Evolutionary conservation across 2,888 invertebrate species (phyloP), one percentile per base, ranked within the genome.

Genomic region (Octodonta nipae): DNA sequence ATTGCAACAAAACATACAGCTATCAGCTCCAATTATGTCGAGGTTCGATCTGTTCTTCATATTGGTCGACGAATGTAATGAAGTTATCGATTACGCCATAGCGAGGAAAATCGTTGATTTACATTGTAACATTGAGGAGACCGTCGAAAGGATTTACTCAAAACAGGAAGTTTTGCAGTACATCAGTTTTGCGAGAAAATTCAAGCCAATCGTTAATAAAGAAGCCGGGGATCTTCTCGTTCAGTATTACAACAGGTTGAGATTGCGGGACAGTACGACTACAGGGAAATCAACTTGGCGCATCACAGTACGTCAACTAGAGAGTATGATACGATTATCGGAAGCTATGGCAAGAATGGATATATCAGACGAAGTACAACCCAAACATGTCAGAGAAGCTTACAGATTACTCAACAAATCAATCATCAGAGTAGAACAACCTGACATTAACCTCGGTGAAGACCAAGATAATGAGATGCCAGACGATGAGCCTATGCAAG

Each of bases 31-130:
- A 0, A 93, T 98, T 51, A 95, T 99, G 95, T 96, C 96, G 0
- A 75, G 98, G 46, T 98, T 98, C 62, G 98, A 99, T 64, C 66
- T 98, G 10, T 98, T 99, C 67, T 98, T 98, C 64, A 89, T 99
- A 44, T 69, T 99, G 2, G 85, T 96, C 2, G 98, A 99, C 57
- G 96, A 98, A 58, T 88, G 89, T 54, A 88, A 87, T 57, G 88
- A 89, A 64, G 78, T 92, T 46, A 78, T 87, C 1, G 98, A 98
- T 63, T 95, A 91, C 55, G 93, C 95, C 0, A 95, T 98, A 38
- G 98, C 96, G 0, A 73, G 87, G 41, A 85, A 91, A 55, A 96
- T 98, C 35, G 79, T 98, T 0, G 92, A 96, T 54, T 64, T 98
- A 24, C 96, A 98, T 54, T 80, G 85, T 34, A 81, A 86, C 49